Evolutionary conservation across 30 jellyfish, hydroid and myxozoan genomes (phyloP).

Genomic region (Nemopilema nomurai): DNA sequence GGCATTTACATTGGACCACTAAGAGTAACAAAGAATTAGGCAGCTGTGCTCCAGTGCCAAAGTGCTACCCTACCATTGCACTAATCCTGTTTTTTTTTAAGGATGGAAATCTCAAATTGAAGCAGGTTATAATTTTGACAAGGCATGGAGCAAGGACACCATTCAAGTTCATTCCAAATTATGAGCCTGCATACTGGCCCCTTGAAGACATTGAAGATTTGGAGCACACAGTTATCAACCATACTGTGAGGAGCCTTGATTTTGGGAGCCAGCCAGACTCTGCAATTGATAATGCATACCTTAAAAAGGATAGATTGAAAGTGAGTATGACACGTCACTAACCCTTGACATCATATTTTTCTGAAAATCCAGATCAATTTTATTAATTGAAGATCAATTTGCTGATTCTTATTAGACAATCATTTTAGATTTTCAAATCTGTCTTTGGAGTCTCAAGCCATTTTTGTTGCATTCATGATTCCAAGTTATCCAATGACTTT

Average conservation of each 20-base stretch:
- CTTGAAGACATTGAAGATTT: conserved; percentile 21
- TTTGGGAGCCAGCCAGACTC: conserved; percentile 59
- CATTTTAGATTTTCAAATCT: too few species aligned
- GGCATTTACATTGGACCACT: too few species aligned
- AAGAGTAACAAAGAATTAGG: too few species aligned
- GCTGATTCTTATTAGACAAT: too few species aligned
- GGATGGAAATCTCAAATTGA: conserved; percentile 8
- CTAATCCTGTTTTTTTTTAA: neutral
- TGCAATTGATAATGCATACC: conserved; percentile 53
- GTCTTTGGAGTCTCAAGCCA: too few species aligned
- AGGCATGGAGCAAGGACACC: conserved; percentile 94
- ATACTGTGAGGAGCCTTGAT: conserved; percentile 43
- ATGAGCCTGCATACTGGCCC: conserved; percentile 58
- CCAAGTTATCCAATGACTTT: neutral
- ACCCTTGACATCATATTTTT: neutral
- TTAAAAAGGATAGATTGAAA: conserved; percentile 18
- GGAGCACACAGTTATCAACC: conserved; percentile 29
- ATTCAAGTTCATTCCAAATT: conserved; percentile 56
- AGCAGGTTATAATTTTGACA: conserved; percentile 53
- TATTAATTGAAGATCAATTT: too few species aligned
- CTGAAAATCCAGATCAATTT: too few species aligned
- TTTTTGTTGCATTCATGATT: too few species aligned
- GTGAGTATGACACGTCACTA: conserved; percentile 5
- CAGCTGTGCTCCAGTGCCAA: too few species aligned
- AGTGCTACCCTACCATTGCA: too few species aligned